Evolutionary conservation across 2,888 invertebrate species (phyloP).

Genomic region (Drosophila atroscutellata): DNA sequence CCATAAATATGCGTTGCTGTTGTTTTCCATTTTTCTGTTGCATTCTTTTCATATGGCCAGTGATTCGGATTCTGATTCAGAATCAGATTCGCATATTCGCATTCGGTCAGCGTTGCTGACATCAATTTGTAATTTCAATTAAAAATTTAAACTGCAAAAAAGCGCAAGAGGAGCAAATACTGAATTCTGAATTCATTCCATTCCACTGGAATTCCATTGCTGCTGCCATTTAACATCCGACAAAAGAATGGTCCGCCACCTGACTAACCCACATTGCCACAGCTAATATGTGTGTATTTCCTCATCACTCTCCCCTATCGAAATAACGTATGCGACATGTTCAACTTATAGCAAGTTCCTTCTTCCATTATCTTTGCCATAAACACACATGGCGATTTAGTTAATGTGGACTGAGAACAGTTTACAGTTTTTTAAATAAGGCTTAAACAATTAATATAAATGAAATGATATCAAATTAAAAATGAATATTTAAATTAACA

Average conservation of each 20-base stretch:
- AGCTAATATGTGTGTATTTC: not conserved
- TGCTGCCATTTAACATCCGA: constrained; percentile 53
- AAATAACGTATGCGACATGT: constrained; percentile 62
- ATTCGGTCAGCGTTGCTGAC: constrained; percentile 48
- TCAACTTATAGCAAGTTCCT: constrained; percentile 68
- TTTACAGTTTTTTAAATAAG: not conserved
- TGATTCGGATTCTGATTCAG: constrained; percentile 18
- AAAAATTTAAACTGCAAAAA: constrained; percentile 66
- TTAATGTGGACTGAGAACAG: not conserved
- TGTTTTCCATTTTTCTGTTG: not conserved
- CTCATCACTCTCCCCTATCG: not conserved
- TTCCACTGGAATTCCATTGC: constrained; percentile 37
- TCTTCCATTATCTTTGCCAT: constrained; percentile 48
- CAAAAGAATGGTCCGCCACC: constrained; percentile 26
- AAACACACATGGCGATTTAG: constrained; percentile 3
- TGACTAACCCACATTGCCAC: constrained; percentile 21
- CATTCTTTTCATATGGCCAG: constrained; percentile 35
- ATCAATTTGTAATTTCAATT: constrained; percentile 78
- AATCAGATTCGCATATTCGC: constrained; percentile 31
- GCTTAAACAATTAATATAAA: not conserved
- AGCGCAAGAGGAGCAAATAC: constrained; percentile 36
- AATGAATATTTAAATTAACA: not conserved
- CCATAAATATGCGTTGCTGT: not conserved
- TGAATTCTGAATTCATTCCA: constrained; percentile 33
- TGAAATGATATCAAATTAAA: not conserved